Base-by-base conservation (phyloP, 2,113 vertebrate species). In the Odontesthes bonariensis region DNA sequence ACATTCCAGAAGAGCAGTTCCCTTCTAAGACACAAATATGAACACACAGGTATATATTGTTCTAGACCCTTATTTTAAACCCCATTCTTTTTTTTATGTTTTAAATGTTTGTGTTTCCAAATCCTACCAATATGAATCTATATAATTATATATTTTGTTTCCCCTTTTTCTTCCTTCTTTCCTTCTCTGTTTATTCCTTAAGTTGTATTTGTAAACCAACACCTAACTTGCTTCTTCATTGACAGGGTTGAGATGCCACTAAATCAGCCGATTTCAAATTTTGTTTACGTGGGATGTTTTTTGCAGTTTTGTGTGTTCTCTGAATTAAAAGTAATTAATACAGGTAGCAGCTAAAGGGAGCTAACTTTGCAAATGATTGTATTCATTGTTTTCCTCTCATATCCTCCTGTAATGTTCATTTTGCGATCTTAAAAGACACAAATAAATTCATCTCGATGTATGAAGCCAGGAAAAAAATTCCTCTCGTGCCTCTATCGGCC, bases 1-100 rank as follows among this genome's bases (percentile, higher is more conserved):
- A 99, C 98, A 98, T 99, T 99, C 97, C 98, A 99, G 97, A 99
- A 99, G 96, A 99, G 96, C 96, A 99, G 98, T 96, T 99, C 98
- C 95, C 98, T 99, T 96, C 97, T 99, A 94, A 98, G 98, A 97
- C 98, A 99, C 96, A 99, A 99, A 99, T 99, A 99, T 71, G 98
- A 99, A 95, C 98, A 99, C 97, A 99, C 98, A 99, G 98, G 98
- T 99, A 99, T 94, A 96, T 95, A 90, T 92, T 95, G 94, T 94
- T 95, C 94, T 90, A 93, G 94, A 94, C 94, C 93, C 91, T 94
- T 94, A 94, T 89, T 94, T 95, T 94, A 92, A 92, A 91, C 93
- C 90, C 90, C 91, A 87, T 92, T 73, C 88, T 90, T 90, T 85
- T n/a, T 89, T 84, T 88, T 91, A 67, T 90, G 83, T 92, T 94